Percentiles rank a stretch among this genome's conserved stretches.
Evolutionary conservation across 2,888 invertebrate genomes (phyloP).

Genomic region (Tipula vernalis): DNA sequence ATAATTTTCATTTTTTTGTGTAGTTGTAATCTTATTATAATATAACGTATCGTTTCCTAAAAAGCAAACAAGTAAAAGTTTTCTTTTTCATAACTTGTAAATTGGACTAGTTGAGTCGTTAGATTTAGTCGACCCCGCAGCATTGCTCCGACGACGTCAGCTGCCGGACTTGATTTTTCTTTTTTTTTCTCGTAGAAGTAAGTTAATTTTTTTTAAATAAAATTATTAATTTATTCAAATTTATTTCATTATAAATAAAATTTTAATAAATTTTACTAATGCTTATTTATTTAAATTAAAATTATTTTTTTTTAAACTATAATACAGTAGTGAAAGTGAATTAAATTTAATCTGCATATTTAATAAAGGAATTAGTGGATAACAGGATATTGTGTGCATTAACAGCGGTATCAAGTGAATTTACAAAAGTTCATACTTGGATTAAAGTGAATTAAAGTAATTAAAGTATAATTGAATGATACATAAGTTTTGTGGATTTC

Average conservation of each 20-base stretch:
- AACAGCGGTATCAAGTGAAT: not conserved
- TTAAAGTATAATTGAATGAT: not conserved
- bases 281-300: not conserved
- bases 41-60: conserved; percentile 17
- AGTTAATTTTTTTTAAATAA: conserved; percentile 22
- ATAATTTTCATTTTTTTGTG: not conserved
- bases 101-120: conserved; percentile 15
- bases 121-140: conserved; percentile 39
- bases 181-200: conserved; percentile 36
- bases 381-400: not conserved
- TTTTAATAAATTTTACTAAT: not conserved
- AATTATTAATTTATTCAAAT: conserved; percentile 11
- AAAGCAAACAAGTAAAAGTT: conserved; percentile 15
- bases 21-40: not conserved
- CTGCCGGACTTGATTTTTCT: conserved; percentile 36
- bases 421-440: not conserved
- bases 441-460: not conserved
- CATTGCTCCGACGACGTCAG: conserved; percentile 39
- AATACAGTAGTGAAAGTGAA: conserved; percentile 12
- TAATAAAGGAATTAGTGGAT: not conserved
- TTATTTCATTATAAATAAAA: not conserved
- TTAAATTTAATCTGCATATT: not conserved
- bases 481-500: not conserved
- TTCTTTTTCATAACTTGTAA: conserved; percentile 11
- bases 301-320: not conserved